Base-by-base conservation (phyloP, 1,140 invertebrate species). In the Popillia japonica region DNA sequence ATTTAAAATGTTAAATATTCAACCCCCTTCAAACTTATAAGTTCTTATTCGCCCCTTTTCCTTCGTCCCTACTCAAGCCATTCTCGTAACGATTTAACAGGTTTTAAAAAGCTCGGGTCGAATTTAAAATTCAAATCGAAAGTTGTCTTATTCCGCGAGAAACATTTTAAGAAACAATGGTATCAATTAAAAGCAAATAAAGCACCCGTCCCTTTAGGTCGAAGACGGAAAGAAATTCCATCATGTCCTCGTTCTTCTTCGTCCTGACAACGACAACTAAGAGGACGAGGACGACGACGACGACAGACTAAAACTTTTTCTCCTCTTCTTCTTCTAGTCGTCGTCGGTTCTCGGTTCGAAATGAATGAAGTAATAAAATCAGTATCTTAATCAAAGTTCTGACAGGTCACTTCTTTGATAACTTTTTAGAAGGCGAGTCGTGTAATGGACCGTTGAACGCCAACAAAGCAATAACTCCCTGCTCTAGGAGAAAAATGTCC, bases 361-460 rank as follows among this genome's bases (percentile, higher is more conserved):
- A 68, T 68, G 61, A 68, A 68, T 68, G 61, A 68, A 68, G 61
- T 68, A 68, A 68, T 68, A 68, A 68, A 68, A 68, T 68, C 61
- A 68, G 61, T 68, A 68, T 68, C 61, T 68, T 68, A 68, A 68
- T 68, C 61, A 68, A 68, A 68, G 61, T 68, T 68, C 61, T 68
- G 61, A 68, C 61, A 68, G 61, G 61, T 68, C 61, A 68, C 61
- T 68, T 78, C 78, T 78, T 78, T 73, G 72, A 42, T 55, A 61
- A 73, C 78, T 78, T 78, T 78, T 78, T 78, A 78, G 73, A 78
- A 75, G 78, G 78, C 72, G 75, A 76, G 48, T 78, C 78, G 78
- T 78, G 78, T 78, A 78, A 78, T 78, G 78, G 78, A 78, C 78
- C 78, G 73, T 76, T 78, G 78, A 78, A 78, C 78, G 72, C 74